Evolutionary conservation across 2,113 vertebrate species (phyloP).

Genomic region (Channa maculata): DNA sequence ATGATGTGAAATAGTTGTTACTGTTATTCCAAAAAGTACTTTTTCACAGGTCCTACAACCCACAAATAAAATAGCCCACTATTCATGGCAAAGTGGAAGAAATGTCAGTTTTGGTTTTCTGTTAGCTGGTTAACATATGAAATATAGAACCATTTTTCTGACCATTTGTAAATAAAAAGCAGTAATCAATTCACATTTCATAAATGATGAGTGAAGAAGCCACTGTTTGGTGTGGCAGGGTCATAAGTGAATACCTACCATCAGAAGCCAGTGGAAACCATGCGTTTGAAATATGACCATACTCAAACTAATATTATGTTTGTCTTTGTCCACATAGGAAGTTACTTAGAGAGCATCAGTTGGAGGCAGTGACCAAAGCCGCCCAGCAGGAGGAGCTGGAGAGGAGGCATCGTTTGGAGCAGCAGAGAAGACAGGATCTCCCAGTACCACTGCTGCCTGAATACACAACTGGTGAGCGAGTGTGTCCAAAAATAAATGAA

Average conservation of each 20-base stretch:
- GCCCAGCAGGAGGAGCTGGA: constrained; percentile 95
- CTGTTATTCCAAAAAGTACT: too few species aligned
- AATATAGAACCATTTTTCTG: too few species aligned
- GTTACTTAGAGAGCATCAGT: constrained; percentile 93
- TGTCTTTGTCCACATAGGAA: constrained; percentile 81
- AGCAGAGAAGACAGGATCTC: constrained; percentile 89
- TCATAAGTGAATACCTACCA: background rate
- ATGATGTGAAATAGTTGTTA: too few species aligned
- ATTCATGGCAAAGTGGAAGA: too few species aligned
- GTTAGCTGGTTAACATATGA: too few species aligned
- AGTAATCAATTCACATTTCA: background rate
- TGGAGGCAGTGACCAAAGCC: constrained; percentile 94
- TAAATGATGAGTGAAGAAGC: background rate
- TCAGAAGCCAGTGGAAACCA: background rate
- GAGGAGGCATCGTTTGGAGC: constrained; percentile 90
- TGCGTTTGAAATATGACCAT: too few species aligned
- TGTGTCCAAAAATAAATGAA: background rate
- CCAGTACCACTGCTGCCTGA: constrained; percentile 79
- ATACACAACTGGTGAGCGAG: constrained; percentile 67
- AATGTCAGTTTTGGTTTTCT: too few species aligned
- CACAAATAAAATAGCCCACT: too few species aligned
- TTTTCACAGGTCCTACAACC: too few species aligned
- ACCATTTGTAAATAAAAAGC: too few species aligned
- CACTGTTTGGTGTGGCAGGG: background rate
- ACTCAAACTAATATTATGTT: background rate